These are phyloP conservation scores for Leptoteleia sp. DNA, from an alignment of 1,140 invertebrate genomes.

Conservation along the genomic window DNA sequence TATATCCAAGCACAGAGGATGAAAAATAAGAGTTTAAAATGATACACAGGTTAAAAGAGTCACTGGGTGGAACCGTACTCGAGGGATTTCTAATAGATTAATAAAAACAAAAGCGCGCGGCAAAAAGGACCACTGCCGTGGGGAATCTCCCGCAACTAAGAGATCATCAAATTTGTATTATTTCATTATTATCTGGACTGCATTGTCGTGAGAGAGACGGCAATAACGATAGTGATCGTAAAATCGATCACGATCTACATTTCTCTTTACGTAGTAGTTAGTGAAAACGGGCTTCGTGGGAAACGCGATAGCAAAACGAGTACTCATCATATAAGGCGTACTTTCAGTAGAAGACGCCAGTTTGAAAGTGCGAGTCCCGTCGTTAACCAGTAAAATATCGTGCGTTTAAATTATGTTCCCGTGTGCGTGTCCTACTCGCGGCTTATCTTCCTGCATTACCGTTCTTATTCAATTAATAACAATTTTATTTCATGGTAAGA, in stretches of 20 bases:
- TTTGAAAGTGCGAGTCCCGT: constrained; percentile 75
- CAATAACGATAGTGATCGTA: constrained; percentile 51
- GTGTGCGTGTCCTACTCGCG: constrained; percentile 29
- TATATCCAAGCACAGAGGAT: too few relatives aligned
- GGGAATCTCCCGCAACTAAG: constrained; percentile 8
- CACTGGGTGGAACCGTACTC: not conserved
- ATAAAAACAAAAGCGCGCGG: constrained; percentile 1
- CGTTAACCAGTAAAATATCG: constrained; percentile 62
- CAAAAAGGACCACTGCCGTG: constrained; percentile 9
- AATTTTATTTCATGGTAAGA: too few relatives aligned
- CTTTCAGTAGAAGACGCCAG: constrained; percentile 73
- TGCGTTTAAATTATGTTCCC: constrained; percentile 58
- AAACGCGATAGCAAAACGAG: constrained; percentile 62
- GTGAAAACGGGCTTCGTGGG: constrained; percentile 65
- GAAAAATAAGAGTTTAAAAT: too few relatives aligned
- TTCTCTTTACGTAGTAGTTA: constrained; percentile 65
- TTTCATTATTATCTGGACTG: constrained; percentile 29
- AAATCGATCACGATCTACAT: constrained; percentile 71
- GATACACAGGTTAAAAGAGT: not conserved
- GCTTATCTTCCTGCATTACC: too few relatives aligned
- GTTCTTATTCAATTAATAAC: too few relatives aligned
- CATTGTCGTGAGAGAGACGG: constrained; percentile 16
- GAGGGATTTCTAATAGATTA: not conserved
- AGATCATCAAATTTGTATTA: constrained; percentile 13
- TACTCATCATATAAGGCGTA: constrained; percentile 73